These are phyloP conservation scores for Rhopalosiphum padi DNA, from an alignment of 1,140 invertebrate genomes.

Conservation along the genomic window DNA sequence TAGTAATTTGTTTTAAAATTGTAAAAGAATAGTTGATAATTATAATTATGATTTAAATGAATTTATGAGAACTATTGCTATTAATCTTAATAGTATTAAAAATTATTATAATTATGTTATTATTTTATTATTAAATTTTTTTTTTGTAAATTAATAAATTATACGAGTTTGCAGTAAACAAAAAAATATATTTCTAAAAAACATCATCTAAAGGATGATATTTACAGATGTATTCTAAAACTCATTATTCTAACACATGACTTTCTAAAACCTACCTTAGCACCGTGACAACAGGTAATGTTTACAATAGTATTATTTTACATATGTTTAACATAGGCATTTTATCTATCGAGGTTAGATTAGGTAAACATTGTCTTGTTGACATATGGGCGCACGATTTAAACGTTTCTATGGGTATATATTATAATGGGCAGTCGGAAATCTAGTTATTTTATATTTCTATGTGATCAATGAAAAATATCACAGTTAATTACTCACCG, in stretches of 20 bases:
- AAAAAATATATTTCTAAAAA: neutral
- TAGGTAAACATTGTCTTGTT: too few relatives aligned
- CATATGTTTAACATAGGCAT: too few relatives aligned
- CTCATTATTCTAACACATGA: neutral
- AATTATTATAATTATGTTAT: neutral
- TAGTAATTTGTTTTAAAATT: neutral
- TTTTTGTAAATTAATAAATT: neutral
- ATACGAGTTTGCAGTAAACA: too few relatives aligned
- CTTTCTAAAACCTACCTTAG: neutral
- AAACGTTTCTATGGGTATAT: too few relatives aligned
- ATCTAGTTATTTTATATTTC: too few relatives aligned
- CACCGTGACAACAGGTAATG: too few relatives aligned
- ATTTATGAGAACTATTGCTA: neutral
- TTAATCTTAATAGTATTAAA: neutral
- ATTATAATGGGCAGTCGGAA: too few relatives aligned
- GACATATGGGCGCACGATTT: too few relatives aligned
- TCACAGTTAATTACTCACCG: too few relatives aligned
- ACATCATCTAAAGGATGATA: neutral
- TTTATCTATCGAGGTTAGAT: too few relatives aligned
- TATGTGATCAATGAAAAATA: too few relatives aligned
- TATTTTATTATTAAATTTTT: neutral
- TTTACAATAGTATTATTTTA: too few relatives aligned
- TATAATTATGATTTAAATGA: neutral
- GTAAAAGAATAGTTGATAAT: neutral
- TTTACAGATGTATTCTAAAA: neutral